Base-by-base conservation (phyloP, 2,888 invertebrate species). In the Temnothorax ravouxi region DNA sequence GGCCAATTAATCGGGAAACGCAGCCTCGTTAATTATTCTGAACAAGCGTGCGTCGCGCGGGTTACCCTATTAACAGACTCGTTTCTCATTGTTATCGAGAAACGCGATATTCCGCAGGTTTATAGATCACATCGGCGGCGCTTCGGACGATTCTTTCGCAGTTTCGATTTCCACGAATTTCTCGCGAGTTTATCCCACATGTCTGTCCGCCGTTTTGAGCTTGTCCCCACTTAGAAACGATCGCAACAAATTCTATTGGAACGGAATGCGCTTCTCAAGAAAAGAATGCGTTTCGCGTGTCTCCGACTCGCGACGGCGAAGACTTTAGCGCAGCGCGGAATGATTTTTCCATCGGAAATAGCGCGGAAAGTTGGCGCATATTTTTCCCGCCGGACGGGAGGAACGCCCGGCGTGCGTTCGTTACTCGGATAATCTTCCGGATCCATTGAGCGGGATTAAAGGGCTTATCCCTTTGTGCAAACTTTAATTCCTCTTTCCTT, bases 1-100 rank as follows among this genome's bases (percentile, higher is more conserved):
- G 44, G 38, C 72, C 47, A 61, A 80, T 80, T 80, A 80, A 80
- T 80, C 52, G 64, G 50, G 34, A 59, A 80, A 72, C 38, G 59
- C 21, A 8, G 59, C 47, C 71, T 25, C 72, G 79, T 79, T 80
- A 80, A 80, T 80, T 80, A 80, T 80, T 34, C 72, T 38, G 47
- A 61, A 80, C 72, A 5, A 72, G 34, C 72, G 56, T 21, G 54
- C 54, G 52, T 56, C 69, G 44, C 52, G 25, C 34, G 62, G 34
- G 29, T 47, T 71, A 34, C 56, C 44, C 72, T 52, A 59, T 79
- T 71, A 79, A 47, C 71, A 15, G 29, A 71, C 34, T 47, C 72
- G 34, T 21, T 59, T 21, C 34, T 59, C 79, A 61, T 80, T 80
- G 79, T 80, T 72, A 61, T 71, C 72, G 72, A 50, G 79, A 72